A percentile compares a stretch with the other conserved stretches of the same genome.
phyloP scores from a whole-genome alignment of 2,888 invertebrate species.

The Cremastinae sp. region DNA sequence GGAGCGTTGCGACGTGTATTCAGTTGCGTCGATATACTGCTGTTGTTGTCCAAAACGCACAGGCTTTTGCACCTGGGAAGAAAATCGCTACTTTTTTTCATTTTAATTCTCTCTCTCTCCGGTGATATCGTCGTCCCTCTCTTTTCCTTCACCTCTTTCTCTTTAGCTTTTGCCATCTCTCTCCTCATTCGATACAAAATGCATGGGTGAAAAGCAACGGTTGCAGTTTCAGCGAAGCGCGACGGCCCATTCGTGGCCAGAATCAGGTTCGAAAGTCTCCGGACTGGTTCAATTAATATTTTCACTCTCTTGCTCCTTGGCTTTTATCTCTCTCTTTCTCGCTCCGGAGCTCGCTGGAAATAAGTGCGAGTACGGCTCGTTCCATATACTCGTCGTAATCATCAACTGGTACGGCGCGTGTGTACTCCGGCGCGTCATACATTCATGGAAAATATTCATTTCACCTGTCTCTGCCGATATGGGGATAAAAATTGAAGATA shows the following conservation, averaged over 20 bases:
- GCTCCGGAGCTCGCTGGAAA: slow-evolving; percentile 10
- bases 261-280: slow-evolving; percentile 56
- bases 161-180: too few species aligned
- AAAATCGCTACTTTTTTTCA: slow-evolving; percentile 38
- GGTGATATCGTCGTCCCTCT: too few species aligned
- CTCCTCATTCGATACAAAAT: not conserved
- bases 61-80: slow-evolving; percentile 24
- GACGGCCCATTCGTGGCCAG: slow-evolving; percentile 26
- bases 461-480: slow-evolving; percentile 45
- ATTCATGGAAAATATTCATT: slow-evolving; percentile 47
- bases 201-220: slow-evolving; percentile 10
- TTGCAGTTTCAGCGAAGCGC: slow-evolving; percentile 33
- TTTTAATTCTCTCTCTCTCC: not conserved
- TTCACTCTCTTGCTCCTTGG: slow-evolving; percentile 4
- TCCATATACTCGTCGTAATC: slow-evolving; percentile 38
- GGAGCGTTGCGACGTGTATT: slow-evolving; percentile 39
- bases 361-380: slow-evolving; percentile 19
- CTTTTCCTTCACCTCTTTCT: not conserved
- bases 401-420: slow-evolving; percentile 39
- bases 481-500: too few species aligned
- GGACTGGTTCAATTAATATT: slow-evolving; percentile 59
- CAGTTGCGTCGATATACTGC: slow-evolving; percentile 37
- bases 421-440: slow-evolving; percentile 25
- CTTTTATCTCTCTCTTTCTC: slow-evolving; percentile 31
- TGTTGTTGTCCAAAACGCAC: slow-evolving; percentile 23